Evolutionary conservation across 2,888 invertebrate genomes (phyloP).

Genomic region (Neria commutata): DNA sequence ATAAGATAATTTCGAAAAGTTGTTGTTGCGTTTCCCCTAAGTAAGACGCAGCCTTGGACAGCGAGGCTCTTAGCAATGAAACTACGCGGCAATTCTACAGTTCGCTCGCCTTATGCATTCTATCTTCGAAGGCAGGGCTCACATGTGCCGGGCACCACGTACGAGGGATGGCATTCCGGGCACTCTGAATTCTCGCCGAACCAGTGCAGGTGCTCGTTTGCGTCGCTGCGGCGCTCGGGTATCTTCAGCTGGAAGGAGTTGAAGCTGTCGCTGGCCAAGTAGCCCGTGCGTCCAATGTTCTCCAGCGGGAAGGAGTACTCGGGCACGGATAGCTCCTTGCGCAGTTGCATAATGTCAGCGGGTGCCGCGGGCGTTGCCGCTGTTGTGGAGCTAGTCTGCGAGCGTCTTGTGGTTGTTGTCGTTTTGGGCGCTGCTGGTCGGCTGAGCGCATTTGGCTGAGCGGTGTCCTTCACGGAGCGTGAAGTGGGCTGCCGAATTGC

Average conservation of each 20-base stretch:
- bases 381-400: constrained; percentile 25
- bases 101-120: constrained; percentile 22
- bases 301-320: constrained; percentile 69
- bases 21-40: no score
- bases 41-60: neutral
- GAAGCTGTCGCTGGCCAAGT: constrained; percentile 64
- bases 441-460: constrained; percentile 29
- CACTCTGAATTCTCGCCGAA: constrained; percentile 69
- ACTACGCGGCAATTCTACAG: no score
- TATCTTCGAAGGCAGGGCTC: constrained; percentile 69
- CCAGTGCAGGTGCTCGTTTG: constrained; percentile 47
- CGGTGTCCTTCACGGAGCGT: constrained; percentile 51
- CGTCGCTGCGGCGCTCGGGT: constrained; percentile 57
- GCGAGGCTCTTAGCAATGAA: neutral
- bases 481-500: constrained; percentile 44
- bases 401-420: constrained; percentile 51
- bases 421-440: constrained; percentile 29
- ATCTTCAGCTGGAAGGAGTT: constrained; percentile 69
- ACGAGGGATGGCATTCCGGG: constrained; percentile 71
- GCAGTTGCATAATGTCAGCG: constrained; percentile 64
- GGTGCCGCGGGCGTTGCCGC: constrained; percentile 27
- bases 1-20: no score
- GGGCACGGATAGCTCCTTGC: constrained; percentile 68
- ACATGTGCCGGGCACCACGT: constrained; percentile 68
- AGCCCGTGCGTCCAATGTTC: constrained; percentile 66